Evolutionary conservation across 2,888 invertebrate genomes (phyloP).

Genomic region (Euzetes globulus): DNA sequence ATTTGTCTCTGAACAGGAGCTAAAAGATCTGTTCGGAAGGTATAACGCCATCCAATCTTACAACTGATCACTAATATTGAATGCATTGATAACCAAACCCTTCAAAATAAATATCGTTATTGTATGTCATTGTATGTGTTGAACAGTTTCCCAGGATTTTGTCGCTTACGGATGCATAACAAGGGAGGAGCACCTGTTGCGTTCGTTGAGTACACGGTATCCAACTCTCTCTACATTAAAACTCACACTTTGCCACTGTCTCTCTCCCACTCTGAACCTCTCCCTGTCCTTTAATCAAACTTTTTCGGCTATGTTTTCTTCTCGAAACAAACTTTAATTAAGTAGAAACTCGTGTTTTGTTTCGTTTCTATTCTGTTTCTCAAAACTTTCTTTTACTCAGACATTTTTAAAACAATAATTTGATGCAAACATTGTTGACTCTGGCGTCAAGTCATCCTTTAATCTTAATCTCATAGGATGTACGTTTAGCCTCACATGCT

Average conservation of each 20-base stretch:
- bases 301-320: background rate
- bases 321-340: background rate
- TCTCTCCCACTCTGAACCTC: background rate
- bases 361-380: background rate
- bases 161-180: conserved; percentile 80
- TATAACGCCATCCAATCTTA: conserved; percentile 49
- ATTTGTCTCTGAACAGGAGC: conserved; percentile 94
- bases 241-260: background rate
- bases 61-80: background rate
- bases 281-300: conserved; percentile 1
- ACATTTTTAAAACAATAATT: background rate
- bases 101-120: conserved; percentile 12
- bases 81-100: background rate
- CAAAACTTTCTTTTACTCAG: conserved; percentile 15
- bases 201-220: conserved; percentile 84
- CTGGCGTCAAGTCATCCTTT: background rate
- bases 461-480: conserved; percentile 54
- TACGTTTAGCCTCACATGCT: conserved; percentile 81
- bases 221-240: conserved; percentile 28
- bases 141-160: conserved; percentile 92
- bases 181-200: conserved; percentile 84
- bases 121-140: conserved; percentile 24
- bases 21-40: conserved; percentile 97
- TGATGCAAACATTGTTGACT: background rate
- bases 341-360: background rate